A percentile compares a stretch with the other conserved stretches of the same genome.
phyloP scores from a whole-genome alignment of 2,113 vertebrate genomes.

The Ginglymostoma cirratum region DNA sequence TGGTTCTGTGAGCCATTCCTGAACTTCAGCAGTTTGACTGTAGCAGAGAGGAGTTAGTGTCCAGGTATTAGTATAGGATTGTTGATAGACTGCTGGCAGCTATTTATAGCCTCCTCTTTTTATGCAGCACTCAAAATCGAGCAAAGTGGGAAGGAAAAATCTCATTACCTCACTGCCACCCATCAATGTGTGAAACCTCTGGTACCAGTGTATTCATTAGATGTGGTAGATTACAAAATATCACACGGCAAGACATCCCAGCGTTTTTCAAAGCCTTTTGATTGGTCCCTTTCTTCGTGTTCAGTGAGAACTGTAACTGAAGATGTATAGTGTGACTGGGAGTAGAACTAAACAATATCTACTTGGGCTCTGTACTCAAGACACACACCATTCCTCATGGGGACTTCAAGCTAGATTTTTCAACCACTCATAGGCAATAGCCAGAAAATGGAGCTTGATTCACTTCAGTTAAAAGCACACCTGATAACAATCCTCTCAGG shows the following conservation, averaged over 20 bases:
- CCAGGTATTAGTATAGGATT: constrained; percentile 48
- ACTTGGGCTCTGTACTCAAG: constrained; percentile 22
- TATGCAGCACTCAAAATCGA: constrained; percentile 41
- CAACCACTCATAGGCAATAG: neutral
- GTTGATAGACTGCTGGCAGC: constrained; percentile 45
- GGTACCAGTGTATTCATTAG: constrained; percentile 43
- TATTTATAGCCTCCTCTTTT: constrained; percentile 47
- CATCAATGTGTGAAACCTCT: constrained; percentile 42
- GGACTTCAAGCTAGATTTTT: neutral
- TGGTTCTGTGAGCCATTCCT: constrained; percentile 42
- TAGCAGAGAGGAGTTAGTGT: constrained; percentile 42
- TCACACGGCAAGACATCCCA: constrained; percentile 41
- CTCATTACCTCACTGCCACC: constrained; percentile 47
- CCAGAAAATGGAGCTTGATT: neutral
- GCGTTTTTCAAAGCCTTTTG: constrained; percentile 37
- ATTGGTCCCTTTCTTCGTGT: constrained; percentile 33
- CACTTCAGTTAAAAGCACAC: neutral
- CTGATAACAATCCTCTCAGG: neutral
- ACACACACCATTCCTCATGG: neutral
- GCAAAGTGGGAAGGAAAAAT: constrained; percentile 40
- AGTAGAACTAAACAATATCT: constrained; percentile 23
- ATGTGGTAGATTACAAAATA: constrained; percentile 43
- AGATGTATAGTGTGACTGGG: neutral
- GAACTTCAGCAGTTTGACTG: constrained; percentile 42
- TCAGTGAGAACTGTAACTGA: neutral